Evolutionary conservation across 2,888 invertebrate species (phyloP).

Genomic region (Gonocerus acuteangulatus): DNA sequence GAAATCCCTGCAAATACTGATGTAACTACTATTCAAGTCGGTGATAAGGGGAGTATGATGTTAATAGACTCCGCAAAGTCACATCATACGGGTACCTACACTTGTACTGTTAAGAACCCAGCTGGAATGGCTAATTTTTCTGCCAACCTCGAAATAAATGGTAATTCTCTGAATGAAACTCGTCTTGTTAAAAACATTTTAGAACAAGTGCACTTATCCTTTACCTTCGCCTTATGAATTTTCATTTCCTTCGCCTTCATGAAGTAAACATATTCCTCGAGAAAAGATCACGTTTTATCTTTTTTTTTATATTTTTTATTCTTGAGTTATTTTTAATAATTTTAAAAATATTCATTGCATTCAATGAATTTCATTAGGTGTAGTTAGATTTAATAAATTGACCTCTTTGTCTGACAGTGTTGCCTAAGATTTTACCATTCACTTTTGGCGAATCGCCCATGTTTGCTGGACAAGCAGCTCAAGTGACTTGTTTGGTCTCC

Average conservation of each 20-base stretch:
- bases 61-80: constrained; percentile 39
- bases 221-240: too few relatives aligned
- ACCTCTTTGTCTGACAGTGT: constrained; percentile 22
- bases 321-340: constrained; percentile 18
- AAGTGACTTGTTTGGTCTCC: constrained; percentile 59
- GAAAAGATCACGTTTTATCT: too few relatives aligned
- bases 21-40: constrained; percentile 44
- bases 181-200: constrained; percentile 8
- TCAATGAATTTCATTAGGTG: too few relatives aligned
- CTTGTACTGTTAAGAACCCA: constrained; percentile 56
- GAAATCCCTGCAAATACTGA: constrained; percentile 40
- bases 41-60: constrained; percentile 41
- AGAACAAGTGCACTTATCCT: constrained; percentile 36
- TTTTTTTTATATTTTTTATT: background rate
- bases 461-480: constrained; percentile 60
- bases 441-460: constrained; percentile 60
- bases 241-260: too few relatives aligned
- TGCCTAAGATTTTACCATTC: constrained; percentile 63
- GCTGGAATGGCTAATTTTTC: constrained; percentile 57
- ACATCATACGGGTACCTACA: constrained; percentile 54
- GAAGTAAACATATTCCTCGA: too few relatives aligned
- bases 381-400: too few relatives aligned
- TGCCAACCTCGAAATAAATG: constrained; percentile 58
- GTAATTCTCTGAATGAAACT: constrained; percentile 42
- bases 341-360: too few relatives aligned